phyloP scores from a whole-genome alignment of 2,113 vertebrate species.

The Meriones unguiculatus region DNA sequence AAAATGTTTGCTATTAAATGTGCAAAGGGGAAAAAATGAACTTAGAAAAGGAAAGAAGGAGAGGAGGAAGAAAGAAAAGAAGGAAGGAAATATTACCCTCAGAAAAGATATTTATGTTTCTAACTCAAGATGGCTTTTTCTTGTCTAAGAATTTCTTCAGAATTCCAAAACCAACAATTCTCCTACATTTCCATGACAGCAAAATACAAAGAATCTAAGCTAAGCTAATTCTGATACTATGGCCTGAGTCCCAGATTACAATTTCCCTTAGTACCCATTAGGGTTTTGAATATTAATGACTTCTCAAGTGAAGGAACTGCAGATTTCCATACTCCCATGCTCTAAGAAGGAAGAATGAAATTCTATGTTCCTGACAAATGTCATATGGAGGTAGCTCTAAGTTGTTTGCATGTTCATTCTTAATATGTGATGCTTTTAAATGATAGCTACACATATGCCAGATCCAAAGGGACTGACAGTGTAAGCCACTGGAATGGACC shows the following conservation, averaged over 20 bases:
- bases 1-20: slow-evolving; percentile 9
- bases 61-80: background rate
- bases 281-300: slow-evolving; percentile 40
- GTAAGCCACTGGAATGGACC: slow-evolving; percentile 46
- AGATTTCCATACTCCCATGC: background rate
- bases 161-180: slow-evolving; percentile 6
- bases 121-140: slow-evolving; percentile 11
- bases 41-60: background rate
- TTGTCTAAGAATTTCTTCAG: background rate
- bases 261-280: slow-evolving; percentile 25
- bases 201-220: background rate
- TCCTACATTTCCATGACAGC: background rate
- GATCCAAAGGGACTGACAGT: background rate
- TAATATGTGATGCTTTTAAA: background rate
- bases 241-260: background rate
- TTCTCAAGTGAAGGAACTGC: background rate
- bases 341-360: background rate
- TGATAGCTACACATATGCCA: slow-evolving; percentile 34
- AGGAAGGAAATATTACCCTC: background rate
- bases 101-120: background rate
- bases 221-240: background rate
- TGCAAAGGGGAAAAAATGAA: background rate
- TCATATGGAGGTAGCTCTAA: slow-evolving; percentile 60
- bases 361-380: slow-evolving; percentile 50
- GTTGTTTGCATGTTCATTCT: slow-evolving; percentile 43